Evolutionary conservation across 1,140 invertebrate genomes (phyloP).

Genomic region (Theocolax elegans): DNA sequence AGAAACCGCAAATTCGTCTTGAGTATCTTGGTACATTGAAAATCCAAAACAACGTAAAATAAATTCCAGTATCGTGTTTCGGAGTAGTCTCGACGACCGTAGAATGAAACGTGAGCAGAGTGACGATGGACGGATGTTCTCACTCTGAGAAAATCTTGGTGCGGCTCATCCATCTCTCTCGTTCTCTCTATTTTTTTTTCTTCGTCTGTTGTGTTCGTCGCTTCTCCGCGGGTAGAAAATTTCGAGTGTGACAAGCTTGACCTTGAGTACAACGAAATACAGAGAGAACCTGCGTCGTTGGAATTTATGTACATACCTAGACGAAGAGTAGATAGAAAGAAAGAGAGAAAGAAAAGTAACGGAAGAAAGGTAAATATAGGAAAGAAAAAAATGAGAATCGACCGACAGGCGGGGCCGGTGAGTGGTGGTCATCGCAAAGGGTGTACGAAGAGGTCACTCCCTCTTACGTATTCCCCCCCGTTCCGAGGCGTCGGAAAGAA

Average conservation of each 20-base stretch:
- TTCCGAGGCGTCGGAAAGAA: too few species aligned
- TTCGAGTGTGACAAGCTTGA: constrained; percentile 47
- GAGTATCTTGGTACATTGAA: background rate
- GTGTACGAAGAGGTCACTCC: constrained; percentile 48
- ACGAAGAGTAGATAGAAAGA: background rate
- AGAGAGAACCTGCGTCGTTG: constrained; percentile 43
- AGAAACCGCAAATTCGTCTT: constrained; percentile 7
- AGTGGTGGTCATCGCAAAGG: constrained; percentile 1
- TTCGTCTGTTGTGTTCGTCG: background rate
- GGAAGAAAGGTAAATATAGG: constrained; percentile 15
- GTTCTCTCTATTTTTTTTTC: background rate
- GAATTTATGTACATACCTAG: constrained; percentile 38
- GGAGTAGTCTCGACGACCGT: background rate
- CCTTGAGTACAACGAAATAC: constrained; percentile 54
- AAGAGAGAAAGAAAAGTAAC: background rate
- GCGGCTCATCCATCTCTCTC: background rate
- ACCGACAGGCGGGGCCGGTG: background rate
- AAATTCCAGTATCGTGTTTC: constrained; percentile 37
- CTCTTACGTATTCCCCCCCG: constrained; percentile 9
- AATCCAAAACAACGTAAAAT: constrained; percentile 21
- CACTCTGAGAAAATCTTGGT: constrained; percentile 14
- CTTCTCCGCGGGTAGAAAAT: background rate
- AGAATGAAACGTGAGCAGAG: constrained; percentile 36
- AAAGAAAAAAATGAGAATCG: background rate
- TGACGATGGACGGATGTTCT: constrained; percentile 25